Evolutionary conservation across 1,140 invertebrate genomes (phyloP), one percentile per base, ranked within the genome.

Genomic region (Drosophila yakuba): DNA sequence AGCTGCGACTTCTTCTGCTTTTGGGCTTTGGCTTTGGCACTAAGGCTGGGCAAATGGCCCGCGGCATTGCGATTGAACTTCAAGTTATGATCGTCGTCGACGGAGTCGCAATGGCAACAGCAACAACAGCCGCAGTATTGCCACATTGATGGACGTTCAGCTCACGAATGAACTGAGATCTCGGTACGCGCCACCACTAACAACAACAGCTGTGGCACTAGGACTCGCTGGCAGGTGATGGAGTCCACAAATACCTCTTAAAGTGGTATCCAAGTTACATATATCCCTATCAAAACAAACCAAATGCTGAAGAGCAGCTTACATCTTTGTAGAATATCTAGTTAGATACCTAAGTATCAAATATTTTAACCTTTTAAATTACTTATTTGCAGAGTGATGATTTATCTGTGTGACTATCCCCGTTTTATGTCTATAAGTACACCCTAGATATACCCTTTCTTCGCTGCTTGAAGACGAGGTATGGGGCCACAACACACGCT

Each of bases 41-140:
- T 91, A 90, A 91, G 89, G 89, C 85, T 76, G 79, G 89, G 89
- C 89, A 90, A 91, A 91, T 91, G 89, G 90, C 89, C 89, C 77
- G 89, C 89, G 89, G 89, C 89, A 89, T 91, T 90, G 81, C 90
- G 89, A 91, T 91, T 91, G 89, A 91, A 91, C 89, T 91, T 91
- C 90, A 90, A 91, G 89, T 91, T 91, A 91, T 91, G 89, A 91
- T 88, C 88, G 80, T 80, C 79, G 83, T 83, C 79, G 83, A 79
- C 80, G 78, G 47, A 63, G 67, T 52, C 80, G 80, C 73, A 83
- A 78, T 74, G 55, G 69, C 59, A 78, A 74, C 54, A 66, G 39
- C 56, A 60, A 25, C 47, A 10, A 11, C 10, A 35, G 44, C 74
- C 71, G 17, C 39, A 68, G 54, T 62, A 79, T 67, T 78, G 57